These are phyloP conservation scores for Heterotis niloticus DNA, from an alignment of 2,113 vertebrate genomes.

Conservation along the genomic window DNA sequence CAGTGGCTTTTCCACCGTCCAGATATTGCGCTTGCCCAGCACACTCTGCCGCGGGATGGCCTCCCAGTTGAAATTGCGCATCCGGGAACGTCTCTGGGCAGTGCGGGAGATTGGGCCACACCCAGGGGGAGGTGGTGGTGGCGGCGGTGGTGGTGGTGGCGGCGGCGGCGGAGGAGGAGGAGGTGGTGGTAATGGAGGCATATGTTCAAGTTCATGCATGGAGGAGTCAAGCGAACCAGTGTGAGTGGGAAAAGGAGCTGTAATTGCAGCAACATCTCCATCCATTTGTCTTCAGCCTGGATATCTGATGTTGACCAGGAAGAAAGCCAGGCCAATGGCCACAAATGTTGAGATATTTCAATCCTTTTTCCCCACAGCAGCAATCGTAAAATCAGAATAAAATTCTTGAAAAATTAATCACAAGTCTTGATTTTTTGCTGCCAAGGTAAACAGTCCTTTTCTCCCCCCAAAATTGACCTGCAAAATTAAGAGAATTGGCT, in stretches of 20 bases:
- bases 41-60: conserved; percentile 67
- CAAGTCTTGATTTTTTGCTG: neutral
- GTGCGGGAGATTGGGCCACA: neutral
- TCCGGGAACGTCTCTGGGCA: conserved; percentile 46
- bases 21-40: conserved; percentile 67
- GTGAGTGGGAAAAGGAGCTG: conserved; percentile 18
- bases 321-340: neutral
- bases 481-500: neutral
- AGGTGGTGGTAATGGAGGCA: conserved; percentile 21
- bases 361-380: too few species aligned
- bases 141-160: conserved; percentile 25
- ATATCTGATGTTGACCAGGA: neutral
- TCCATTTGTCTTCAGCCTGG: conserved; percentile 23
- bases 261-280: conserved; percentile 28
- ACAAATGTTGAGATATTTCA: neutral
- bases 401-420: too few species aligned
- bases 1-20: conserved; percentile 58
- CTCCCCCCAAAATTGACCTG: neutral
- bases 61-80: conserved; percentile 77
- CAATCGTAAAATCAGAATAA: neutral
- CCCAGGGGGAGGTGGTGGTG: conserved; percentile 32
- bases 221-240: conserved; percentile 22
- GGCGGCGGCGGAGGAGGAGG: conserved; percentile 37
- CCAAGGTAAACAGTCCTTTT: too few species aligned
- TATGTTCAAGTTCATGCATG: neutral